phyloP scores from a whole-genome alignment of 2,888 invertebrate species.

The Eristalinus sepulchralis region DNA sequence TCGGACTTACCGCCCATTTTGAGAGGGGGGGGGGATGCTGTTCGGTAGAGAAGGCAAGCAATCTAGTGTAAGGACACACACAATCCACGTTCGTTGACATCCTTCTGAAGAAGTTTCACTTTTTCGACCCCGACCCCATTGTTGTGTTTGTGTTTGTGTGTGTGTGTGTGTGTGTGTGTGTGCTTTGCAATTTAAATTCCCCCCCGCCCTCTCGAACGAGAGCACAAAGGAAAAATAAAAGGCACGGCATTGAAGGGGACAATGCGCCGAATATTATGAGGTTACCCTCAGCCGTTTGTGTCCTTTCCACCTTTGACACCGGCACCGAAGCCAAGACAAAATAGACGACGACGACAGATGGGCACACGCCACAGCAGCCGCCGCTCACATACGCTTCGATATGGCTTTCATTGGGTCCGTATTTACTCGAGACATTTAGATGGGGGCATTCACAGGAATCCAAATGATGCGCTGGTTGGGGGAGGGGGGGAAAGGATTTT shows the following conservation, averaged over 20 bases:
- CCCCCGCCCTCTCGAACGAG: neutral
- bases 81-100: slow-evolving; percentile 48
- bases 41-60: slow-evolving; percentile 6
- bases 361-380: neutral
- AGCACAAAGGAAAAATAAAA: neutral
- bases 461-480: neutral
- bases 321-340: too few relatives aligned
- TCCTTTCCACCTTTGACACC: neutral
- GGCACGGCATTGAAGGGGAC: neutral
- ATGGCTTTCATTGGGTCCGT: slow-evolving; percentile 40
- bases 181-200: slow-evolving; percentile 18
- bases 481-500: neutral
- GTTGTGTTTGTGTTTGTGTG: neutral
- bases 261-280: slow-evolving; percentile 6
- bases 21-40: neutral
- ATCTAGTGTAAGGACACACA: slow-evolving; percentile 31
- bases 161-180: neutral
- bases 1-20: neutral
- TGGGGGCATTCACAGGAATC: slow-evolving; percentile 3
- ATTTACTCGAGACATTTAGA: slow-evolving; percentile 44
- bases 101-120: slow-evolving; percentile 40
- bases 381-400: slow-evolving; percentile 30
- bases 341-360: neutral
- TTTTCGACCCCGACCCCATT: neutral
- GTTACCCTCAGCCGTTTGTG: slow-evolving; percentile 1